Evolutionary conservation across 2,888 invertebrate species (phyloP).

Genomic region (Eudasyphora cyanicolor): DNA sequence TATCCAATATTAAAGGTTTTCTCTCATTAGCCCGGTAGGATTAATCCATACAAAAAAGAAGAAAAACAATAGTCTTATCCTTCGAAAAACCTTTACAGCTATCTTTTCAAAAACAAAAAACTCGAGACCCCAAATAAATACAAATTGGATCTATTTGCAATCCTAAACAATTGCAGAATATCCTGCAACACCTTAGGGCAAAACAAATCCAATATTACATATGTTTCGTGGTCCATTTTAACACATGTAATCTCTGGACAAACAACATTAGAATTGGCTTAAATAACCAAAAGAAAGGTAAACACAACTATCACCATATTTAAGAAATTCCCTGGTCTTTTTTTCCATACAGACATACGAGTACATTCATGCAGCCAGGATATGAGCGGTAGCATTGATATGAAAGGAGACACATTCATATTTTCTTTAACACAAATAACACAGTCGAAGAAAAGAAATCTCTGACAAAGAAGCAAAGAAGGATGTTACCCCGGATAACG

Average conservation of each 20-base stretch:
- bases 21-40: too few species aligned
- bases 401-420: too few species aligned
- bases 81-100: too few species aligned
- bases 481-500: conserved; percentile 6
- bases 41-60: too few species aligned
- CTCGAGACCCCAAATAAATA: neutral
- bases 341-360: too few species aligned
- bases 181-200: conserved; percentile 13
- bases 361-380: neutral
- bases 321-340: neutral
- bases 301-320: conserved; percentile 19
- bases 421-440: conserved; percentile 14
- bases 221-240: conserved; percentile 1
- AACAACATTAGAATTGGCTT: conserved; percentile 45
- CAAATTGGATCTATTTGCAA: neutral
- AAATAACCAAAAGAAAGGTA: conserved; percentile 12
- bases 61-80: too few species aligned
- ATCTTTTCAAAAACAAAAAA: too few species aligned
- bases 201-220: conserved; percentile 1
- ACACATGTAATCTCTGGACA: conserved; percentile 42
- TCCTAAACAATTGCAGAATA: neutral
- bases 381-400: too few species aligned
- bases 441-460: neutral
- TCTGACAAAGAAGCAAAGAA: neutral
- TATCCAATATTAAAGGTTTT: too few species aligned